Evolutionary conservation across 2,113 vertebrate species (phyloP).

Genomic region (Anthoscopus minutus): DNA sequence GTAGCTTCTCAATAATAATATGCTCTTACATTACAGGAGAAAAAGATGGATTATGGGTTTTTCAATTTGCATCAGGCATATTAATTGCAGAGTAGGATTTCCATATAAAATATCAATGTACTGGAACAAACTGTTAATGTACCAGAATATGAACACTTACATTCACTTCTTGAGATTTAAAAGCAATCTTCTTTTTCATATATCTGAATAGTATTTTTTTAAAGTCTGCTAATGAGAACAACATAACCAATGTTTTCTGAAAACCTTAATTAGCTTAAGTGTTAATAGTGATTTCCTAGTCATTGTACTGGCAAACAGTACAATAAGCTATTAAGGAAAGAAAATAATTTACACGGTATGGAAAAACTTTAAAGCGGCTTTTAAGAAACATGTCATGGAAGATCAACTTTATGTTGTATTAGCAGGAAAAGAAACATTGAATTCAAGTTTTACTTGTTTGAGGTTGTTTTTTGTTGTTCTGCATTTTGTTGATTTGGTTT

Average conservation of each 20-base stretch:
- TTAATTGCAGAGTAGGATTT: constrained; percentile 78
- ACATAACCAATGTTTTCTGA: constrained; percentile 48
- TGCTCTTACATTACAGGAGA: constrained; percentile 71
- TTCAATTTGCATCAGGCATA: constrained; percentile 77
- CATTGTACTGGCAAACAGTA: constrained; percentile 60
- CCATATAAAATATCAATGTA: constrained; percentile 79
- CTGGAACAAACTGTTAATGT: constrained; percentile 82
- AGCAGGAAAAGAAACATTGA: constrained; percentile 2
- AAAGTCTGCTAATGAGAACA: constrained; percentile 62
- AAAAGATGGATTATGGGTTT: constrained; percentile 76
- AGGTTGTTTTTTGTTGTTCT: not conserved
- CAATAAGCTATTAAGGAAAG: constrained; percentile 61
- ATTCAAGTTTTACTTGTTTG: not conserved
- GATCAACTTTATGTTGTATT: constrained; percentile 63
- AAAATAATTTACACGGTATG: constrained; percentile 59
- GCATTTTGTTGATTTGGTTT: not conserved
- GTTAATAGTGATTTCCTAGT: constrained; percentile 55
- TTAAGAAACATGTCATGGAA: constrained; percentile 66
- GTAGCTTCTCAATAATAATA: constrained; percentile 76
- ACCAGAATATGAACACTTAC: constrained; percentile 74
- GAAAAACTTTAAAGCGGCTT: constrained; percentile 60
- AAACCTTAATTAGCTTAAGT: constrained; percentile 73
- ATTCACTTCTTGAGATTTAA: constrained; percentile 73
- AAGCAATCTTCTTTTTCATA: constrained; percentile 58
- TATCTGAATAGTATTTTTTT: constrained; percentile 24